A percentile compares a stretch with the other conserved stretches of the same genome.
phyloP scores from a whole-genome alignment of 2,113 vertebrate genomes.

The Poeciliopsis retropinna region DNA sequence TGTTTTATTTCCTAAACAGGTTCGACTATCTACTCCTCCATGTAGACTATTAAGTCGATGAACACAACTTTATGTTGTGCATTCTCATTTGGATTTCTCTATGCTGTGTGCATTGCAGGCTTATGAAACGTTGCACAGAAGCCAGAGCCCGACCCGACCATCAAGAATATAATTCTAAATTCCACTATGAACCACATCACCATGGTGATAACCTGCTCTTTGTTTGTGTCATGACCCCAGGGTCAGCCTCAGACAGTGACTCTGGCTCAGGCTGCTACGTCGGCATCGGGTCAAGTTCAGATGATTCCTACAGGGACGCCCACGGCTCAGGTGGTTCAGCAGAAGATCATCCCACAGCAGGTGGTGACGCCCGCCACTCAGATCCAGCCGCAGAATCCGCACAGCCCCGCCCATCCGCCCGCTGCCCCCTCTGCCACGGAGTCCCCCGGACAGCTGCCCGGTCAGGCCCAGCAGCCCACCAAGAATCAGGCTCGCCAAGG shows the following conservation, averaged over 20 bases:
- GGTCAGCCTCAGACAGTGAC: constrained; percentile 85
- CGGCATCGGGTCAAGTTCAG: constrained; percentile 83
- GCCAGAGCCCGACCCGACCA: too few relatives aligned
- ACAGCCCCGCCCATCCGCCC: constrained; percentile 83
- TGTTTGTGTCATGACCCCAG: constrained; percentile 77
- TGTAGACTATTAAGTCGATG: too few relatives aligned
- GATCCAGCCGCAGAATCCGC: constrained; percentile 84
- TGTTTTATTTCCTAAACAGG: too few relatives aligned
- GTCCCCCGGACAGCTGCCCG: constrained; percentile 77
- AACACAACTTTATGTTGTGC: too few relatives aligned
- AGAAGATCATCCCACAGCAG: constrained; percentile 89
- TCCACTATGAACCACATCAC: neutral
- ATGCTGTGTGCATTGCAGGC: too few relatives aligned
- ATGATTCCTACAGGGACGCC: constrained; percentile 84
- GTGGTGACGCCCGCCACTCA: constrained; percentile 85
- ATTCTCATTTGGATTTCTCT: too few relatives aligned
- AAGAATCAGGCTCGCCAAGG: constrained; percentile 81
- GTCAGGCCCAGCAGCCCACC: constrained; percentile 73
- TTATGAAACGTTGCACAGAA: too few relatives aligned
- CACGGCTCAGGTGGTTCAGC: constrained; percentile 85
- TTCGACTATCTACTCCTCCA: too few relatives aligned
- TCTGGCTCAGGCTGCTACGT: constrained; percentile 81
- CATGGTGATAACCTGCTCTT: neutral
- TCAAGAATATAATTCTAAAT: too few relatives aligned
- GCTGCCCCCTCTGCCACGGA: constrained; percentile 67